Base-by-base conservation (phyloP, 2,113 vertebrate genomes). In the Dicentrarchus labrax region DNA sequence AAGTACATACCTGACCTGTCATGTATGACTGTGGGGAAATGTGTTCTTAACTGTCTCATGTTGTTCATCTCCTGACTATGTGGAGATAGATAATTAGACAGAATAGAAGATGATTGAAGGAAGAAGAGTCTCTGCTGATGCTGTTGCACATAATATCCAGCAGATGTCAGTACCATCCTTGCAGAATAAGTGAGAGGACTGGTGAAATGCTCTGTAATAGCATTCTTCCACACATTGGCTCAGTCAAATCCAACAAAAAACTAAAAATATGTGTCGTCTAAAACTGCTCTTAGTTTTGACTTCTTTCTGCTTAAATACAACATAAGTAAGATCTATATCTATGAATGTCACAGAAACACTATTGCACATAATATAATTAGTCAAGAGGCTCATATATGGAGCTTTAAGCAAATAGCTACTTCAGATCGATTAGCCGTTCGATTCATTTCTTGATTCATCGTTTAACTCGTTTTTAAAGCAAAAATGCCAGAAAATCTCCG, bases 131-230 rank as follows among this genome's bases (percentile, higher is more conserved):
- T 16, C 13, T 60, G 6, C n/a, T 54, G 4, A 10, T 87, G 5
- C 38, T 62, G 61, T 83, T 88, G 8, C 72, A 72, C 21, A 16
- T 0, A 45, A 3, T 68, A 1, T 57, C 93, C 94, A 93, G 78
- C 70, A 94, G 93, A 70, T 88, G 92, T 68, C 93, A 92, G 89
- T 72, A 75, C 19, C 17, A 8, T 30, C 65, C 48, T 61, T 17
- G n/a, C 21, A 59, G 53, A 82, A 39, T 61, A 19, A 72, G 2
- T 19, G 19, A 17, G 6, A 15, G 22, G 5, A 19, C n/a, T 0
- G 12, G 22, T 24, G 8, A 56, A 13, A 73, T 6, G 2, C 45
- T 47, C 45, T 4, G 13, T 47, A 13, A 47, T 47, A 47, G 12
- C 12, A 13, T 47, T 47, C 45, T 47, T 47, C 12, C 4, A 47